A percentile compares a stretch with the other conserved stretches of the same genome.
Evolutionary conservation across 1,140 invertebrate species (phyloP).

Genomic region (Conus ventricosus): DNA sequence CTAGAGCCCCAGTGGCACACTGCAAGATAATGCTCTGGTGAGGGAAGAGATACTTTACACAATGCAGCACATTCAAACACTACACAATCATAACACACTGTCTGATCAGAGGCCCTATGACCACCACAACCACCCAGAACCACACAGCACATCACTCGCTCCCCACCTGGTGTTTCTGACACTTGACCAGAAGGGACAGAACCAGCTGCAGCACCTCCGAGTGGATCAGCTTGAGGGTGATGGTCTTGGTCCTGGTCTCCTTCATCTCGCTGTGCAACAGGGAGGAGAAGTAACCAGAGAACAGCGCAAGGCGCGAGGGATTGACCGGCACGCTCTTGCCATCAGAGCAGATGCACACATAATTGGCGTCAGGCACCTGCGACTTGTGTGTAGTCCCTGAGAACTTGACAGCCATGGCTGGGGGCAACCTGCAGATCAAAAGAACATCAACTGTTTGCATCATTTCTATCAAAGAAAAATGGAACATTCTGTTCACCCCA

Average conservation of each 20-base stretch:
- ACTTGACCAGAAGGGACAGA: conserved; percentile 27
- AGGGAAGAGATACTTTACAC: too few relatives aligned
- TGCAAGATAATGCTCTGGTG: too few relatives aligned
- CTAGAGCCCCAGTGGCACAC: too few relatives aligned
- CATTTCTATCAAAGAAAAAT: background rate
- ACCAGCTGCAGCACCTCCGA: conserved; percentile 27
- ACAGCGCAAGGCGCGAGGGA: conserved; percentile 4
- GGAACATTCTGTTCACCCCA: background rate
- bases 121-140: background rate
- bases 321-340: conserved; percentile 32
- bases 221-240: conserved; percentile 28
- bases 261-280: conserved; percentile 41
- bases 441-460: too few relatives aligned
- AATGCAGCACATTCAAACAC: too few relatives aligned
- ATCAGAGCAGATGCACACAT: conserved; percentile 37
- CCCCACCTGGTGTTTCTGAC: conserved; percentile 26
- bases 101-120: too few relatives aligned
- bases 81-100: too few relatives aligned
- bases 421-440: background rate
- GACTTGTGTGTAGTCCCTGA: conserved; percentile 2
- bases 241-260: conserved; percentile 34
- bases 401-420: conserved; percentile 29
- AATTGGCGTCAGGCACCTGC: conserved; percentile 11
- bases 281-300: conserved; percentile 39
- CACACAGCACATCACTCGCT: background rate